Base-by-base conservation (phyloP, 2,888 invertebrate species). In the Tenthredo amoena region DNA sequence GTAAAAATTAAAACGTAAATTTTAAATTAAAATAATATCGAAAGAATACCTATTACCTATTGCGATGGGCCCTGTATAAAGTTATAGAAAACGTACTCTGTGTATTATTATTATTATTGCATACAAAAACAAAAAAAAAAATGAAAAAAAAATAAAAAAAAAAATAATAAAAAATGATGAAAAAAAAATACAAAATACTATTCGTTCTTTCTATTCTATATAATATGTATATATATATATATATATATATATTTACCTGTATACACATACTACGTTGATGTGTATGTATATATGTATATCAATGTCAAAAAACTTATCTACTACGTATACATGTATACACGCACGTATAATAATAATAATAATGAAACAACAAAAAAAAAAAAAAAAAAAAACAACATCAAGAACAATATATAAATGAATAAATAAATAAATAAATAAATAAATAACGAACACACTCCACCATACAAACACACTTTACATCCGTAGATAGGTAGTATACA, bases 401-500 rank as follows among this genome's bases (percentile, higher is more conserved):
- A 50, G 5, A 50, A 55, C 26, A 68, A 58, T 58, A 68, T 71
- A 71, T 37, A 40, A n/a, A 21, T 21, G 40, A 37, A 72, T 40
- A 18, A 37, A 10, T 34, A 40, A 47, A 58, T 55, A 79, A 31
- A 55, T 31, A n/a, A 10, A 62, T 62, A 62, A 62, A 62, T 62
- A 62, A 62, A 62, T 62, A 62, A 62, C n/a, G 47, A 72, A 72
- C 76, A 76, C 83, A 88, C 87, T 87, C 87, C 89, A 86, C 87
- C 87, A 87, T 86, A 86, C 87, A 65, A 81, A 88, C 88, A 90
- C 90, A 91, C 89, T 89, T 89, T 90, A 90, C 90, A 90, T 90
- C 89, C 90, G 90, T 92, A 92, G 91, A 87, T 92, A 92, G 91
- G 90, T 92, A 91, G 92, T 91, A 90, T 91, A 77, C 90, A 91